Base-by-base conservation (phyloP, 2,888 invertebrate species). In the Nyleta sp. region DNA sequence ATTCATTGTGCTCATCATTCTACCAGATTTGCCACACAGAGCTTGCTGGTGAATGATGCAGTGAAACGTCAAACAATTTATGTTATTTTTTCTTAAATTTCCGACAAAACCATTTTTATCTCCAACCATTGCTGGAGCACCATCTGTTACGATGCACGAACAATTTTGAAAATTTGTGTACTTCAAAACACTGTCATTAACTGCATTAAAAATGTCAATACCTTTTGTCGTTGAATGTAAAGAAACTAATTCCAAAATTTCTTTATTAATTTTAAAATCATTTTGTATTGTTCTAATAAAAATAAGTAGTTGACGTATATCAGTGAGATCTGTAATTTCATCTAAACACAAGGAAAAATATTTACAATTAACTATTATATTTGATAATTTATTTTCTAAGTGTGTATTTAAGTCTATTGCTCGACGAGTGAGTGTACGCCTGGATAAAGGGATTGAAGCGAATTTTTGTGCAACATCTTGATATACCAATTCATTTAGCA, bases 241-340 rank as follows among this genome's bases (percentile, higher is more conserved):
- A n/a, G 65, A 18, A 53, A 10, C 4, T 3, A 74, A 2, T 7
- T 44, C 10, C 7, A 80, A 6, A 10, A 77, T n/a, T 70, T 77
- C 59, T 67, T 77, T 74, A 20, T 50, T 33, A 10, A 53, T 11
- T 1, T 33, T 10, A 35, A 53, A 53, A 44, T 65, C 52, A 11
- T 18, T n/a, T 38, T 68, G 55, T 20, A 80, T 48, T 13, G 46
- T 65, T 28, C 62, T 28, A 3, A 57, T 33, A 44, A 72, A 79
- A 35, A 79, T 71, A 8, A 57, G 38, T 7, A 78, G 31, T 44
- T 78, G 64, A 68, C 68, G 68, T 1, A 53, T 64, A 42, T 75
- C 75, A 13, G 64, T 64, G 18, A 38, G 7, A 6, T 35, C 8
- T 10, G 35, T 11, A 35, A 8, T 38, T 13, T 38, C 38, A 38